Evolutionary conservation across 92 coral and sea anemone genomes (phyloP), one percentile per base, ranked within the genome.

Genomic region (Zoanthus solanderi): DNA sequence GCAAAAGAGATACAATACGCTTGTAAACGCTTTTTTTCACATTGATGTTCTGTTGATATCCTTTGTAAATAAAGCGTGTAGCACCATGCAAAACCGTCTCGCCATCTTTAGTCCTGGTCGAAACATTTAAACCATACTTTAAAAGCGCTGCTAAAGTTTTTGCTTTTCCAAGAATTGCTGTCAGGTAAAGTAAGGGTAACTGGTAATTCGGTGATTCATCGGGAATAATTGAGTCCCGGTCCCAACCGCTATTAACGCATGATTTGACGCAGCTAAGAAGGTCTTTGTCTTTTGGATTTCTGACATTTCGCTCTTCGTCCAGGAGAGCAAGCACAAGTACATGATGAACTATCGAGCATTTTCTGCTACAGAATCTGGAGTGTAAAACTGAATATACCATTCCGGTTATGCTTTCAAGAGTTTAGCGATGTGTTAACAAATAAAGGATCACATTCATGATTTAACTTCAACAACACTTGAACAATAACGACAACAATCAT

Each of bases 171-270:
- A 78, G 83, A 31, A 78, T 61, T 12, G 83, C 83, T 9, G 83
- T 1, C 47, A 78, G 30, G 47, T 78, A 78, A 48, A 78, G 83
- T 48, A 78, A n/a, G 15, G 83, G 83, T 54, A 78, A 17, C 23
- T 78, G 83, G 71, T 78, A 78, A 31, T 54, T 7, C 7, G 83
- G 67, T 56, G 83, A 78, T 14, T 78, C 68, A 60, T 78, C 83
- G 4, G 83, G 83, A 17, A 78, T 46, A 54, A 50, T 29, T 5
- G 83, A 78, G 14, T 78, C 57, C 18, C 50, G 46, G 52, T 78
- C 83, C 83, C 83, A 37, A 37, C 42, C 42, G 4, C 42, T 37
- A 37, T 1, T 37, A 37, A 37, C 42, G 42, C 42, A 37, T 37
- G 42, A 37, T 37, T 37, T 37, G 42, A 37, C 42, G 4, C 42